phyloP scores from a whole-genome alignment of 2,113 vertebrate species.

The Zootoca vivipara region DNA sequence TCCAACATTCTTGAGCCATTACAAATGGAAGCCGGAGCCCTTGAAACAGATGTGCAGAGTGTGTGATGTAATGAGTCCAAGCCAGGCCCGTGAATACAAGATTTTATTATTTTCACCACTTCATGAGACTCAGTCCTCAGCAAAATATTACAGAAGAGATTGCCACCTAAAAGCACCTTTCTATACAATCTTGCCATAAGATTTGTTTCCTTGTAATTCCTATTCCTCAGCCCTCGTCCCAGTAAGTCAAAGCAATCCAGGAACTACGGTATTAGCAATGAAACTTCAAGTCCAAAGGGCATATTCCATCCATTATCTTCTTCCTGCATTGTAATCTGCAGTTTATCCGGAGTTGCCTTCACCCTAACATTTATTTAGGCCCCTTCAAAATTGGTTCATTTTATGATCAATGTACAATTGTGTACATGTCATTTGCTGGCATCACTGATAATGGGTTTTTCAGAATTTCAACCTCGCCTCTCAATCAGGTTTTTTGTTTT shows the following conservation, averaged over 20 bases:
- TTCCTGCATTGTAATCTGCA: not conserved
- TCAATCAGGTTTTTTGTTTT: no score
- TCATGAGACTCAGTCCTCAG: not conserved
- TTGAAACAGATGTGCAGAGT: constrained; percentile 46
- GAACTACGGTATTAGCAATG: not conserved
- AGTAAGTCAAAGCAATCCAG: not conserved
- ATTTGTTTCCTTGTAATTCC: not conserved
- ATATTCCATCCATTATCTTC: not conserved
- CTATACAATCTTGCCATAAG: not conserved
- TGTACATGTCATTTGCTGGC: no score
- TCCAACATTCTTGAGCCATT: constrained; percentile 44
- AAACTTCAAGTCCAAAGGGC: not conserved
- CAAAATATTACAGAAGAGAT: not conserved
- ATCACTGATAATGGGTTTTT: no score
- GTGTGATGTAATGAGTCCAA: constrained; percentile 39
- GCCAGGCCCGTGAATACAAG: constrained; percentile 34
- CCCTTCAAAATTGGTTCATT: no score
- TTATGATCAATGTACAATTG: no score
- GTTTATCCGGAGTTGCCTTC: no score
- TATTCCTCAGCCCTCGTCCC: not conserved
- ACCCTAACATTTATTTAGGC: no score
- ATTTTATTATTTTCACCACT: constrained; percentile 16
- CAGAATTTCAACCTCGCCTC: no score
- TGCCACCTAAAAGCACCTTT: not conserved
- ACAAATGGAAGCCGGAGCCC: constrained; percentile 27